These are phyloP conservation scores for Plagiodera versicolora DNA, from an alignment of 2,888 invertebrate genomes.

Conservation along the genomic window DNA sequence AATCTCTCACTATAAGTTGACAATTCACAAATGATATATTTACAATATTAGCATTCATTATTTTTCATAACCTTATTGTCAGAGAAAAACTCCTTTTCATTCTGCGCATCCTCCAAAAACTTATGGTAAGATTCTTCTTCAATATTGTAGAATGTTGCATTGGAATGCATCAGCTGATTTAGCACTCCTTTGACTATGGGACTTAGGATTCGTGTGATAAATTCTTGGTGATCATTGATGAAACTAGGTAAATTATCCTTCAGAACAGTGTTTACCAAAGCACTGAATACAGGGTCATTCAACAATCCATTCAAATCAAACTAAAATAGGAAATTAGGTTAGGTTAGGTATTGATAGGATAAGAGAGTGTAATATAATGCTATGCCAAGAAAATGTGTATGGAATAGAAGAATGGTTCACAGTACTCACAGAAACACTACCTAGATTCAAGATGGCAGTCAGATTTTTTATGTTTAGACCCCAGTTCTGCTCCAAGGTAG, in stretches of 20 bases:
- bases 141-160: not conserved
- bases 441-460: slow-evolving; percentile 11
- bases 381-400: too few species aligned
- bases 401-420: too few species aligned
- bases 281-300: slow-evolving; percentile 42
- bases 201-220: slow-evolving; percentile 39
- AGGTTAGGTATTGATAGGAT: too few species aligned
- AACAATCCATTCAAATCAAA: slow-evolving; percentile 43
- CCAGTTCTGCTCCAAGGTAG: slow-evolving; percentile 6
- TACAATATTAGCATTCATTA: too few species aligned
- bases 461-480: slow-evolving; percentile 16
- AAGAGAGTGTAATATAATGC: too few species aligned
- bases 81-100: too few species aligned
- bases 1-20: too few species aligned
- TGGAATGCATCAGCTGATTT: slow-evolving; percentile 21
- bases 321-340: slow-evolving; percentile 41
- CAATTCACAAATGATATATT: too few species aligned
- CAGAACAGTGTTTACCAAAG: slow-evolving; percentile 34
- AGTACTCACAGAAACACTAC: slow-evolving; percentile 20
- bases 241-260: slow-evolving; percentile 39
- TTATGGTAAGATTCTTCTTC: too few species aligned
- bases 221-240: slow-evolving; percentile 35
- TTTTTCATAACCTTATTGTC: too few species aligned
- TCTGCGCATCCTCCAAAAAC: too few species aligned
- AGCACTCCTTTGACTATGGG: slow-evolving; percentile 37